Base-by-base conservation (phyloP, 2,797 vertebrate genomes). In the Linurgus olivaceus region DNA sequence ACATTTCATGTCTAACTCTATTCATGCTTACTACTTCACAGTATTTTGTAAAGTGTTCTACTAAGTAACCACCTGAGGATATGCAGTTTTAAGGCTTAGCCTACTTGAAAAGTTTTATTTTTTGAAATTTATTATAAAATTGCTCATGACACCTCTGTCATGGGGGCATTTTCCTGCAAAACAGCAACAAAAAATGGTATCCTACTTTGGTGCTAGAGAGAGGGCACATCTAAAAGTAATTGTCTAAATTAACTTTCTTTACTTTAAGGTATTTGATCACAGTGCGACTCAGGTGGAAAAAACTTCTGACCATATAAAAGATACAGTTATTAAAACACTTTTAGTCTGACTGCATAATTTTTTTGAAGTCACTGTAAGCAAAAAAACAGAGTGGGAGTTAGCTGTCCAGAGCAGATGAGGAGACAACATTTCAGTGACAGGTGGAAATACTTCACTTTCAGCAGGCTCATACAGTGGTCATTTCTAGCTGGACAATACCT, bases 1-100 rank as follows among this genome's bases (percentile, higher is more conserved):
- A 87, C 50, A 7, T 63, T 87, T 89, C 26, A 59, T 3, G 1
- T 40, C 20, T 70, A 50, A 28, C 3, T 62, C 11, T 1, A 1
- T 11, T 70, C 17, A 40, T 17, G 12, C 8, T 61, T 82, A 24
- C 8, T 37, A 50, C 7, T 87, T 75, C 1, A 0, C 6, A 66
- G 10, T 29, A 24, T 16, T 54, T 1, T 10, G 3, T 11, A 52
- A 54, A 48, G 3, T 31, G 6, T 45, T 79, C 7, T 55, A 52
- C 11, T 54, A n/a, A 52, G 13, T 65, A 51, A 29, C 5, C 37
- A 61, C 3, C 8, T 65, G 21, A 86, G 52, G 6, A 63, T 24
- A 40, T 0, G 1, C 1, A 63, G 5, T 21, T 44, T 14, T 45
- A 74, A 67, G 25, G 1, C 20, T 70, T 50, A 42, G 3, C 2